phyloP scores from a whole-genome alignment of 2,888 invertebrate species.

The Ophioninae sp. region DNA sequence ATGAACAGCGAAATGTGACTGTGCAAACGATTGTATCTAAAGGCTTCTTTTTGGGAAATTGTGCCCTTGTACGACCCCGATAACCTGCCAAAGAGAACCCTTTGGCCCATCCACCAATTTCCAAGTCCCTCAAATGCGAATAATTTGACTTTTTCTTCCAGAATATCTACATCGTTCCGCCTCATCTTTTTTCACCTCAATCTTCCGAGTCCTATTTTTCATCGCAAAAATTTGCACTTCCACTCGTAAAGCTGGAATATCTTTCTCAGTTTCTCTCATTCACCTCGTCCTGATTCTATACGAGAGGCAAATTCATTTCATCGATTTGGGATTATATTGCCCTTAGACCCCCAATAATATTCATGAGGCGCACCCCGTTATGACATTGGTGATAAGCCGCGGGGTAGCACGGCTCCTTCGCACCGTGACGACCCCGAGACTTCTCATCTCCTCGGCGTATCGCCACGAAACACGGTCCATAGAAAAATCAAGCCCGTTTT shows the following conservation, averaged over 20 bases:
- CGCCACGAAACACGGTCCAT: constrained; percentile 52
- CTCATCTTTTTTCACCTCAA: neutral
- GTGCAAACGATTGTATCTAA: too few species aligned
- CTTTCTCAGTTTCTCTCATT: constrained; percentile 16
- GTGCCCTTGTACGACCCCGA: too few species aligned
- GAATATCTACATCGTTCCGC: neutral
- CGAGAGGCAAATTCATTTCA: constrained; percentile 75
- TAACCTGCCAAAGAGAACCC: too few species aligned
- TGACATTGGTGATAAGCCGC: constrained; percentile 76
- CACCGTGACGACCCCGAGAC: constrained; percentile 61
- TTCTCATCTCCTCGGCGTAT: constrained; percentile 35
- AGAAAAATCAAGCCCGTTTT: constrained; percentile 72
- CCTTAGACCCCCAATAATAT: constrained; percentile 78
- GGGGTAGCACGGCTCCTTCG: constrained; percentile 18
- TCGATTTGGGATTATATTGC: constrained; percentile 79
- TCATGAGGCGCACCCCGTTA: constrained; percentile 76
- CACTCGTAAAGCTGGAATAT: constrained; percentile 20
- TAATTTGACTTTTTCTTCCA: neutral
- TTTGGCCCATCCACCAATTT: neutral
- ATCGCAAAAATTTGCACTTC: constrained; percentile 10
- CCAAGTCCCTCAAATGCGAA: neutral
- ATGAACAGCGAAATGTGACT: too few species aligned
- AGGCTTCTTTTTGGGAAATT: too few species aligned
- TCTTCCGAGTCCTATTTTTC: neutral
- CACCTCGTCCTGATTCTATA: neutral